Percentiles rank a stretch among this genome's conserved stretches.
phyloP scores from a whole-genome alignment of 2,888 invertebrate genomes.

The Protophormia terraenovae region DNA sequence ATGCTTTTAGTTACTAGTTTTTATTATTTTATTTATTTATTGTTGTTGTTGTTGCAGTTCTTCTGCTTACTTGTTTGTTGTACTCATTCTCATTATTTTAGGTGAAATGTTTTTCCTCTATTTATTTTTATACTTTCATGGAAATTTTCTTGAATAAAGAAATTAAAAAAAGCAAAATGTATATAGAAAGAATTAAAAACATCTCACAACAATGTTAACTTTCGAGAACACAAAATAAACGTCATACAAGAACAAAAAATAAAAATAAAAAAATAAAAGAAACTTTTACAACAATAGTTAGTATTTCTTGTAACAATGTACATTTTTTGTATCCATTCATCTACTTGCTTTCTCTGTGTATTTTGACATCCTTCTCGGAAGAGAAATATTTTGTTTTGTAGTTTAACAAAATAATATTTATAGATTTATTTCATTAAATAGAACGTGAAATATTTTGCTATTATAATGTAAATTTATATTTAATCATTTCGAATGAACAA shows the following conservation, averaged over 20 bases:
- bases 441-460: not conserved
- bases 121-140: slow-evolving; percentile 12
- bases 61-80: slow-evolving; percentile 7
- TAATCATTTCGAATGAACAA: no score
- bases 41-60: no score
- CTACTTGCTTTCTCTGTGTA: not conserved
- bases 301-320: not conserved
- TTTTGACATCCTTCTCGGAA: not conserved
- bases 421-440: not conserved
- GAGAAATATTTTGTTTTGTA: not conserved
- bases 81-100: slow-evolving; percentile 47
- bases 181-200: slow-evolving; percentile 20
- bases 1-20: not conserved
- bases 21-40: no score
- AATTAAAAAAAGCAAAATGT: not conserved
- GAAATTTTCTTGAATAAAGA: not conserved
- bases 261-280: not conserved
- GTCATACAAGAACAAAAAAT: not conserved
- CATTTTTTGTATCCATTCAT: not conserved
- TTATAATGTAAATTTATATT: not conserved
- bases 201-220: slow-evolving; percentile 46
- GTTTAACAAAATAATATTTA: not conserved
- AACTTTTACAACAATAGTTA: slow-evolving; percentile 4
- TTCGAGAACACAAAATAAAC: slow-evolving; percentile 26
- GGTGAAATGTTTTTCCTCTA: slow-evolving; percentile 45